Evolutionary conservation across 2,113 vertebrate species (phyloP), one percentile per base, ranked within the genome.

Genomic region (Brienomyrus brachyistius): DNA sequence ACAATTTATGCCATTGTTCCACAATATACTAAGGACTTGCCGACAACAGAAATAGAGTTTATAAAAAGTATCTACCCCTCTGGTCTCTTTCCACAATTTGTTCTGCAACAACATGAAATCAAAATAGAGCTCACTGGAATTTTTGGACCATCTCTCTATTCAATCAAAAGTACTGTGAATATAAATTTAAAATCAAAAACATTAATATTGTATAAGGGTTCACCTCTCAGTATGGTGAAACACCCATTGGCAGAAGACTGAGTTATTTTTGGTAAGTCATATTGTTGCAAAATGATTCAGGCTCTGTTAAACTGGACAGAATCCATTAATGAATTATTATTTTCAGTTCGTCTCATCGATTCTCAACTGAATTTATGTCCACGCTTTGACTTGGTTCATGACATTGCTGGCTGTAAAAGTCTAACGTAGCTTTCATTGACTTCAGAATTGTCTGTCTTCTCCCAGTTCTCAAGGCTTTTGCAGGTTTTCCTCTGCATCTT

Each of bases 1-100:
- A 87, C 90, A 40, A 80, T 19, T 17, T 80, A 19, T 80, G 35
- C 35, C 15, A 40, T 43, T 90, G 88, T 90, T 89, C 90, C 86
- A 62, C 52, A 80, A 35, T 17, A 89, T 5, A 5, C 11, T 17
- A 45, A 9, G 11, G 10, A 23, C 45, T 54, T 31, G 77, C 56
- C 27, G 31, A 66, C 31, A 77, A 77, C 54, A 48, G 17, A 66
- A 45, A 35, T 9, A 48, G 21, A 51, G 15, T 15, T 43, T 80
- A 80, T 43, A 85, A 86, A 47, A 80, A 7, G 5, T 5, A 80
- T 80, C 35, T 35, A 43, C 1, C 5, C 70, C 74, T 80, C 74
- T 80, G 35, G 74, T 17, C 74, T 40, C 70, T 43, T 80, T 80
- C 31, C 35, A 80, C 74, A 80, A 43, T 77, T 31, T 80, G 31